phyloP scores from a whole-genome alignment of 2,888 invertebrate species.

The Lycia hirtaria region DNA sequence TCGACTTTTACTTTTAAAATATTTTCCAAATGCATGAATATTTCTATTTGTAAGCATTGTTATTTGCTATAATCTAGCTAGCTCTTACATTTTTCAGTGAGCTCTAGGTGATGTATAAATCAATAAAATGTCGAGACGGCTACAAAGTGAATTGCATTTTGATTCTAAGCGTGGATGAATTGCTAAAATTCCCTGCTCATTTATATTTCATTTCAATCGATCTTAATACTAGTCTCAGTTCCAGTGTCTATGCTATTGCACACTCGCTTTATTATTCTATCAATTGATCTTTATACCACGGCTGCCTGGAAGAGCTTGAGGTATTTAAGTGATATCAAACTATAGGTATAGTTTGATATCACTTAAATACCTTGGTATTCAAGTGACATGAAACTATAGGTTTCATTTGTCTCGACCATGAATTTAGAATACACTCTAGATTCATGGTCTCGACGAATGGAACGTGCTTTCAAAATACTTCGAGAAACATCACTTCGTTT shows the following conservation, averaged over 20 bases:
- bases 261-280: too few species aligned
- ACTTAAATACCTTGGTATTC: too few species aligned
- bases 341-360: too few species aligned
- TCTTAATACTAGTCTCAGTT: too few species aligned
- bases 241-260: too few species aligned
- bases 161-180: not conserved
- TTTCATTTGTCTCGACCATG: too few species aligned
- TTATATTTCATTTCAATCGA: not conserved
- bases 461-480: constrained; percentile 37
- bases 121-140: constrained; percentile 16
- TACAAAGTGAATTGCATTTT: constrained; percentile 16
- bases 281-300: too few species aligned
- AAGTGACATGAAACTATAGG: too few species aligned
- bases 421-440: too few species aligned
- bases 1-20: not conserved
- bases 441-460: too few species aligned
- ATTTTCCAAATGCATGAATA: not conserved
- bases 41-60: not conserved
- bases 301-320: too few species aligned
- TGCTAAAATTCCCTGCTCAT: not conserved
- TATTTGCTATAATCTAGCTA: not conserved
- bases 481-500: constrained; percentile 33
- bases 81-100: constrained; percentile 1
- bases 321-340: too few species aligned
- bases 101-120: not conserved